Evolutionary conservation across 35 echinoderm and acorn worm genomes (phyloP).

Genomic region (Ptychodera flava): DNA sequence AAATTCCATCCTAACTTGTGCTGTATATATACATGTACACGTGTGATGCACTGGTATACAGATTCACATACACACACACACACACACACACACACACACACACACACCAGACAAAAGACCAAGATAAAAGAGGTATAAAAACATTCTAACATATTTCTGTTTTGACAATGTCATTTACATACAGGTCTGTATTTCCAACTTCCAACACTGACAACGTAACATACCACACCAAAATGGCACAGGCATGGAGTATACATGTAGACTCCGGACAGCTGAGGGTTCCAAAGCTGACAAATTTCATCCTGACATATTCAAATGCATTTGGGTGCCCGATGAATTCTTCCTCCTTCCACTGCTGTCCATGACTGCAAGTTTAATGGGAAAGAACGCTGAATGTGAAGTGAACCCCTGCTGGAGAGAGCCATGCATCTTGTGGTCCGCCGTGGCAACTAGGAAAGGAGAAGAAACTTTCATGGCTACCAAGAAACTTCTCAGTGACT

Average conservation of each 20-base stretch:
- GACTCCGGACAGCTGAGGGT: background rate
- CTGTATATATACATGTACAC: too few species aligned
- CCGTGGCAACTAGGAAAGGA: background rate
- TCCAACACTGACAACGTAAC: background rate
- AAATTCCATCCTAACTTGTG: too few species aligned
- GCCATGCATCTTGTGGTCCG: background rate
- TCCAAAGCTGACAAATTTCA: background rate
- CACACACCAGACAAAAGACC: too few species aligned
- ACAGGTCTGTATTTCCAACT: too few species aligned
- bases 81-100: too few species aligned
- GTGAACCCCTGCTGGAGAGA: background rate
- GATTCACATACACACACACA: too few species aligned
- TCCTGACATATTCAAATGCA: background rate
- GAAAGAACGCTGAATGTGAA: background rate
- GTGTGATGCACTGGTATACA: too few species aligned
- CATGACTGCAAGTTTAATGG: background rate
- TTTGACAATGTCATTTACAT: too few species aligned
- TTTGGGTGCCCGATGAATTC: background rate
- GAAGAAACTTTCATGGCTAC: background rate
- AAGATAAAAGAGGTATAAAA: too few species aligned
- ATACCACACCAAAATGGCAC: background rate
- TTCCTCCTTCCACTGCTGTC: background rate
- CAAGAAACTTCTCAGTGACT: background rate
- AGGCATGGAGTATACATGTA: background rate
- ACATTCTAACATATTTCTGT: too few species aligned